Evolutionary conservation across 1,140 invertebrate species (phyloP).

Genomic region (Drosophila paulistorum): DNA sequence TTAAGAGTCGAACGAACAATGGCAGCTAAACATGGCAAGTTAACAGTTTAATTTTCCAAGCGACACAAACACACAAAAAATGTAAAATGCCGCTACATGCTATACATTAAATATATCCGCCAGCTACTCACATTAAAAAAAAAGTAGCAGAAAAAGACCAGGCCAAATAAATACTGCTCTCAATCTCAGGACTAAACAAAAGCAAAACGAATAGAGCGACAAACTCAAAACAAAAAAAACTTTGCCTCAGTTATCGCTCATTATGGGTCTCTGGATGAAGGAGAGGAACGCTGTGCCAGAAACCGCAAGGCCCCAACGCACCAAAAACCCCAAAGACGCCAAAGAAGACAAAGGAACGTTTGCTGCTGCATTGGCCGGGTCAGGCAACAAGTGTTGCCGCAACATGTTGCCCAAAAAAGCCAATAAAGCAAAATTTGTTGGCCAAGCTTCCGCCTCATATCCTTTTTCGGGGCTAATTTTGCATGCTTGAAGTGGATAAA

Average conservation of each 20-base stretch:
- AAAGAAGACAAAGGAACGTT: constrained; percentile 51
- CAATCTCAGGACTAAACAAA: constrained; percentile 78
- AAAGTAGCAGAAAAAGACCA: constrained; percentile 27
- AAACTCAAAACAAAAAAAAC: constrained; percentile 28
- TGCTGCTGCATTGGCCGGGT: constrained; percentile 6
- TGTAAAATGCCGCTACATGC: constrained; percentile 69
- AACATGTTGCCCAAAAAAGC: constrained; percentile 41
- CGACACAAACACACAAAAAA: constrained; percentile 47
- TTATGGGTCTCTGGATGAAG: constrained; percentile 77
- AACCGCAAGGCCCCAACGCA: constrained; percentile 15
- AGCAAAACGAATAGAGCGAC: constrained; percentile 35
- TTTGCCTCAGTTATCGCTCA: constrained; percentile 72
- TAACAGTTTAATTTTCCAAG: constrained; percentile 78
- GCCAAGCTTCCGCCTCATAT: constrained; percentile 65
- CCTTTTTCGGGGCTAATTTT: constrained; percentile 64
- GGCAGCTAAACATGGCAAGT: constrained; percentile 81
- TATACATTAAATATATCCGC: constrained; percentile 61
- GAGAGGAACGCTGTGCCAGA: constrained; percentile 36
- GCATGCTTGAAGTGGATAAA: constrained; percentile 46
- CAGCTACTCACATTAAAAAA: constrained; percentile 57
- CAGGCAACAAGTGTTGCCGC: constrained; percentile 67
- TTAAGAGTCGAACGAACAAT: constrained; percentile 61
- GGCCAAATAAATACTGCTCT: constrained; percentile 57
- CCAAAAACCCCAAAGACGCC: constrained; percentile 29
- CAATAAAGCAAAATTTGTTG: constrained; percentile 43